Percentiles rank a stretch among this genome's conserved stretches.
Conservation (phyloP, 2,797 vertebrate species). For the Triplophysa bombifrons region DNA sequence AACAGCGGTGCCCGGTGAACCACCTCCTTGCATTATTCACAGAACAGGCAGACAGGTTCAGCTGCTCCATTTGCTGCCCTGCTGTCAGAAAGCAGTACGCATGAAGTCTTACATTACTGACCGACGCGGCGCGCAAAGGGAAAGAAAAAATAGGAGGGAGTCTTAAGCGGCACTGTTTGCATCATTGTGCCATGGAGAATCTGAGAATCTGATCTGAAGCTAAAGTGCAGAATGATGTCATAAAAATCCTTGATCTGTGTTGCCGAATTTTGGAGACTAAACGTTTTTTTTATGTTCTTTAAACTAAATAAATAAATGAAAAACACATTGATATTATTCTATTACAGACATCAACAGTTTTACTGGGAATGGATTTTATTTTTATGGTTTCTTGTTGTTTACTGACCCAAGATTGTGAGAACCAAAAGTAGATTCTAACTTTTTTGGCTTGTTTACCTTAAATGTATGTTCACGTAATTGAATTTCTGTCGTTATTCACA, state of each 20-base stretch:
- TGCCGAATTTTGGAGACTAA: too few relatives aligned
- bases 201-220: too few relatives aligned
- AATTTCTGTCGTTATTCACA: too few relatives aligned
- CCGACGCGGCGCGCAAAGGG: slow-evolving; percentile 58
- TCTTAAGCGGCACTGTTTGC: slow-evolving; percentile 36
- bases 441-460: too few relatives aligned
- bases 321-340: slow-evolving; percentile 57
- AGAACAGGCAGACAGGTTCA: slow-evolving; percentile 67
- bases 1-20: slow-evolving; percentile 54
- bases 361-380: background rate
- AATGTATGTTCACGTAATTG: too few relatives aligned
- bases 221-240: too few relatives aligned
- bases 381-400: background rate
- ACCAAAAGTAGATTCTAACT: too few relatives aligned
- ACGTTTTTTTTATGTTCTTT: too few relatives aligned
- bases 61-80: slow-evolving; percentile 72
- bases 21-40: slow-evolving; percentile 78
- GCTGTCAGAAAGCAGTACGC: slow-evolving; percentile 72
- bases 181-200: slow-evolving; percentile 23
- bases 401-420: too few relatives aligned
- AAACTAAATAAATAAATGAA: slow-evolving; percentile 12
- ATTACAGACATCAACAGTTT: slow-evolving; percentile 58
- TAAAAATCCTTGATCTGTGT: too few relatives aligned
- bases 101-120: slow-evolving; percentile 81
- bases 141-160: slow-evolving; percentile 48